These are phyloP conservation scores for Tipula vernalis DNA, from an alignment of 2,888 invertebrate species.

Conservation along the genomic window DNA sequence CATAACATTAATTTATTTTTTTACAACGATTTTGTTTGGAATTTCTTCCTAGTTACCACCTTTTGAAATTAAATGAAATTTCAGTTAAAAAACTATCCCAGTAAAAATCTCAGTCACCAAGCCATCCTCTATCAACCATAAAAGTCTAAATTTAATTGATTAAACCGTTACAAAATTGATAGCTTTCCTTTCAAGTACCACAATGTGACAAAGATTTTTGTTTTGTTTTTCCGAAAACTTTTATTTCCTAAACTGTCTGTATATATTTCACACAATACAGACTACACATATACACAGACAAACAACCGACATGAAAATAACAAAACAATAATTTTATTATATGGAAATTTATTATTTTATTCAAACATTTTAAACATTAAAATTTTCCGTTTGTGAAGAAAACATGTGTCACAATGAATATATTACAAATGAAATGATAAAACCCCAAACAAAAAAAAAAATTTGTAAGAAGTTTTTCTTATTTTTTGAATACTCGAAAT, in stretches of 20 bases:
- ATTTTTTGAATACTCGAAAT: not conserved
- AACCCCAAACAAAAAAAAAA: not conserved
- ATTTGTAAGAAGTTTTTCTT: not conserved
- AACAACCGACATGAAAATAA: not conserved
- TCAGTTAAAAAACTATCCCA: too few species aligned
- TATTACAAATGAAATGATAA: not conserved
- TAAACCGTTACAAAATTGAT: not conserved
- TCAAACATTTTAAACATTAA: not conserved
- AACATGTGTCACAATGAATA: slow-evolving; percentile 9
- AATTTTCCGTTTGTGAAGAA: not conserved
- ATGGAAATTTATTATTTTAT: slow-evolving; percentile 8
- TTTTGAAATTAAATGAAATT: too few species aligned
- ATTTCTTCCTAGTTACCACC: too few species aligned
- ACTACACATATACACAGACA: too few species aligned
- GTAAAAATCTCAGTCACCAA: too few species aligned
- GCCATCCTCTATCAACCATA: too few species aligned
- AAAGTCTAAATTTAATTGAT: not conserved
- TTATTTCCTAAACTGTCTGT: not conserved
- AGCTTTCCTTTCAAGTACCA: not conserved
- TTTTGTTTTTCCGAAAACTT: not conserved
- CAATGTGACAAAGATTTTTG: not conserved
- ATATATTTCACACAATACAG: not conserved
- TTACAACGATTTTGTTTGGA: too few species aligned
- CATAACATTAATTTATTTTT: too few species aligned
- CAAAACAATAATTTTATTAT: slow-evolving; percentile 9